Conservation (phyloP, 2,888 invertebrate species). For the Calameuta filiformis region DNA sequence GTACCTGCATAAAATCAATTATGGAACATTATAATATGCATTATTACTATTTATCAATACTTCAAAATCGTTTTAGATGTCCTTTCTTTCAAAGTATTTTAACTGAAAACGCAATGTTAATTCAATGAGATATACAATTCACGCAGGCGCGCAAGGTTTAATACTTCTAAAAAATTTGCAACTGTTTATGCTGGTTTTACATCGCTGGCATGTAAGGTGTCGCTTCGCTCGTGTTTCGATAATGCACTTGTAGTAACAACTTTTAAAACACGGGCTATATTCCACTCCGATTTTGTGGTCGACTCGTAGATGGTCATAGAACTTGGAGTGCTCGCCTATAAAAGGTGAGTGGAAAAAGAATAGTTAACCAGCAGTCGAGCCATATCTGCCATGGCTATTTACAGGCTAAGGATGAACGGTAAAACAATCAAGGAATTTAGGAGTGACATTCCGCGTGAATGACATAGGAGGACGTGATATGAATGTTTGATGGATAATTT, state of each 20-base stretch:
- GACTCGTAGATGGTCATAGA: background rate
- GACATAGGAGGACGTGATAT: constrained; percentile 15
- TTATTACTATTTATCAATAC: background rate
- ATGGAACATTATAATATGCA: background rate
- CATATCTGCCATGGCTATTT: constrained; percentile 2
- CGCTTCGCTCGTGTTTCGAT: background rate
- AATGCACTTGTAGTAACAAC: background rate
- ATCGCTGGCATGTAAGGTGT: background rate
- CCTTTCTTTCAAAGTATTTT: background rate
- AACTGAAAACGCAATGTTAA: background rate
- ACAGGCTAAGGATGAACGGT: constrained; percentile 2
- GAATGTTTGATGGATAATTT: constrained; percentile 9
- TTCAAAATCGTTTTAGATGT: background rate
- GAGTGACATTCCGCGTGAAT: constrained; percentile 38
- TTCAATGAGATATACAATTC: background rate
- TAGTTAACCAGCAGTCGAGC: background rate
- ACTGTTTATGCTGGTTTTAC: background rate
- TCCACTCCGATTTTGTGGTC: background rate
- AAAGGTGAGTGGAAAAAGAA: background rate
- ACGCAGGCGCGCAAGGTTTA: background rate
- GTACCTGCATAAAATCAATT: background rate
- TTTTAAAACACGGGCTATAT: background rate
- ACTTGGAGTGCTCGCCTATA: background rate
- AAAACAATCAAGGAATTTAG: constrained; percentile 30
- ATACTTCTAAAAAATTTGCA: background rate